A percentile compares a stretch with the other conserved stretches of the same genome.
Evolutionary conservation across 2,888 invertebrate species (phyloP).

Genomic region (Chrysolina haemoptera): DNA sequence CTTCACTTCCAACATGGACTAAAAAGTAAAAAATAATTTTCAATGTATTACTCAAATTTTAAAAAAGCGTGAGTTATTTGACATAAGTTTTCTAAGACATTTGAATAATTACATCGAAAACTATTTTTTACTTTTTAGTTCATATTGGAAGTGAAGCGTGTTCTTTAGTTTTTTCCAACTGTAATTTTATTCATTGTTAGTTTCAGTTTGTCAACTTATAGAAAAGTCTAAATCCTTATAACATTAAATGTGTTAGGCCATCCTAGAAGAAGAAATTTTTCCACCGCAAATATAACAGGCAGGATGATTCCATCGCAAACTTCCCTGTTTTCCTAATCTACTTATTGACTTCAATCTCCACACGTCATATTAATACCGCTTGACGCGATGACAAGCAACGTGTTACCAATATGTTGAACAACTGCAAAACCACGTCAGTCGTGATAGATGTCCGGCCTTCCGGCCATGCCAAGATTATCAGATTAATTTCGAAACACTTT

Average conservation of each 20-base stretch:
- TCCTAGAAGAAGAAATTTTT: not conserved
- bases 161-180: too few relatives aligned
- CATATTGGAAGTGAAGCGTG: too few relatives aligned
- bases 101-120: too few relatives aligned
- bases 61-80: too few relatives aligned
- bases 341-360: conserved; percentile 54
- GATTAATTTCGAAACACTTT: conserved; percentile 59
- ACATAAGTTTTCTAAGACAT: too few relatives aligned
- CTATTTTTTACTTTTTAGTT: too few relatives aligned
- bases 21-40: too few relatives aligned
- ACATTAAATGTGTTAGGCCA: not conserved
- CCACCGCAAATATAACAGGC: conserved; percentile 24
- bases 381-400: conserved; percentile 56
- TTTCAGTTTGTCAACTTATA: too few relatives aligned
- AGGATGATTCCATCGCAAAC: conserved; percentile 36
- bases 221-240: not conserved
- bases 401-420: conserved; percentile 58
- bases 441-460: conserved; percentile 58
- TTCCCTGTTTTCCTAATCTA: conserved; percentile 56
- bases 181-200: too few relatives aligned
- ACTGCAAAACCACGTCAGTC: conserved; percentile 57
- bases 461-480: conserved; percentile 54
- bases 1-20: too few relatives aligned
- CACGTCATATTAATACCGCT: conserved; percentile 51
- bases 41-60: too few relatives aligned